phyloP scores from a whole-genome alignment of 2,888 invertebrate species.

The Torymus texanus region DNA sequence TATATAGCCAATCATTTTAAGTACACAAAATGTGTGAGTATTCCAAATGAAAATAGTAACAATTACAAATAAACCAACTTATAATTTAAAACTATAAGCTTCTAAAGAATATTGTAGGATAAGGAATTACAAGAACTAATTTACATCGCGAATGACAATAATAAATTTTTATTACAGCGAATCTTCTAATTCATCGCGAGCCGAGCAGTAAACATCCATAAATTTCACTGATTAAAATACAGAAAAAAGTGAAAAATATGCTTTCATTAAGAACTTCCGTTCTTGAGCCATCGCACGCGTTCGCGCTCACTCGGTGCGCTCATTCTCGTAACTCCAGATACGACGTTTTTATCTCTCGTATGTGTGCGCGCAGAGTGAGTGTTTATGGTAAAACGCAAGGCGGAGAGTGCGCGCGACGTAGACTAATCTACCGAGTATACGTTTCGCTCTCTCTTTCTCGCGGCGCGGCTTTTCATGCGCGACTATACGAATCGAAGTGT shows the following conservation, averaged over 20 bases:
- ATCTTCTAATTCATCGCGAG: slow-evolving; percentile 1
- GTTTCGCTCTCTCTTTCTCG: not conserved
- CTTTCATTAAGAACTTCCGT: slow-evolving; percentile 51
- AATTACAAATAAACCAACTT: too few species aligned
- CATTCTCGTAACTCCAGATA: slow-evolving; percentile 44
- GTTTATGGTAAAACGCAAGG: slow-evolving; percentile 39
- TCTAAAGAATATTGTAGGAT: too few species aligned
- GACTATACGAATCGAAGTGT: slow-evolving; percentile 6
- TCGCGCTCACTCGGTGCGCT: not conserved
- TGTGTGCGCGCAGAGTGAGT: slow-evolving; percentile 30
- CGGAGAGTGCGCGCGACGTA: slow-evolving; percentile 17
- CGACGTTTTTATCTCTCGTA: slow-evolving; percentile 44
- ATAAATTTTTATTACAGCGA: not conserved
- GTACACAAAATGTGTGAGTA: too few species aligned
- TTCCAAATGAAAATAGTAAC: too few species aligned
- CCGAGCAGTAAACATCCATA: slow-evolving; percentile 24
- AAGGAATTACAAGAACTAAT: too few species aligned
- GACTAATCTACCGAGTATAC: slow-evolving; percentile 13
- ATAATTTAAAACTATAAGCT: too few species aligned
- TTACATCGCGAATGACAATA: too few species aligned
- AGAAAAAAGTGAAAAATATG: slow-evolving; percentile 38
- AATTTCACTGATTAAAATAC: slow-evolving; percentile 37
- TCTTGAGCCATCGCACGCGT: slow-evolving; percentile 41
- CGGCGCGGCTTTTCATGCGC: not conserved
- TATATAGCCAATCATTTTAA: too few species aligned